phyloP scores from a whole-genome alignment of 2,113 vertebrate genomes.

The Synodontis membranacea region DNA sequence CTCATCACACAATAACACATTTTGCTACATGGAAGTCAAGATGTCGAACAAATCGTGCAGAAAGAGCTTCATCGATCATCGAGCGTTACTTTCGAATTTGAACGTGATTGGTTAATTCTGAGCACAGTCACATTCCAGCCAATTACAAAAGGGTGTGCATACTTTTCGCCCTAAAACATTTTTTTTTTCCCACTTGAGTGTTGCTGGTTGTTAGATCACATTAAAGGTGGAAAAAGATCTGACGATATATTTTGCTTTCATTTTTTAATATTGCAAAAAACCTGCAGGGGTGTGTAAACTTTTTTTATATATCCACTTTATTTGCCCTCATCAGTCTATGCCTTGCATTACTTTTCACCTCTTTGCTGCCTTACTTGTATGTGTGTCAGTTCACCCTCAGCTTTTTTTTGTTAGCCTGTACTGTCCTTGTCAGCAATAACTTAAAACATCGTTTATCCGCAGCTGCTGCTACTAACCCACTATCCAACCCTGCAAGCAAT shows the following conservation, averaged over 20 bases:
- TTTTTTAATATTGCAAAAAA: neutral
- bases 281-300: neutral
- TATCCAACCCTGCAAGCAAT: slow-evolving; percentile 28
- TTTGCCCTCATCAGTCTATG: neutral
- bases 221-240: neutral
- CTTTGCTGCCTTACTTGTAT: neutral
- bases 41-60: too few species aligned
- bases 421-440: slow-evolving; percentile 38
- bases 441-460: slow-evolving; percentile 36
- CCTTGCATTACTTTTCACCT: neutral
- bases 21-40: neutral
- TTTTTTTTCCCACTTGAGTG: neutral
- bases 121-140: neutral
- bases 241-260: neutral
- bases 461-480: slow-evolving; percentile 46
- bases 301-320: neutral
- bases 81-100: too few species aligned
- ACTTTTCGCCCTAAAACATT: neutral
- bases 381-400: slow-evolving; percentile 27
- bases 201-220: neutral
- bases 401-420: slow-evolving; percentile 22
- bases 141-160: neutral
- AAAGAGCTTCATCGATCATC: too few species aligned
- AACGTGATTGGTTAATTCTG: neutral
- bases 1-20: neutral